Conservation (phyloP, 2,113 vertebrate genomes). For the Anseranas semipalmata region DNA sequence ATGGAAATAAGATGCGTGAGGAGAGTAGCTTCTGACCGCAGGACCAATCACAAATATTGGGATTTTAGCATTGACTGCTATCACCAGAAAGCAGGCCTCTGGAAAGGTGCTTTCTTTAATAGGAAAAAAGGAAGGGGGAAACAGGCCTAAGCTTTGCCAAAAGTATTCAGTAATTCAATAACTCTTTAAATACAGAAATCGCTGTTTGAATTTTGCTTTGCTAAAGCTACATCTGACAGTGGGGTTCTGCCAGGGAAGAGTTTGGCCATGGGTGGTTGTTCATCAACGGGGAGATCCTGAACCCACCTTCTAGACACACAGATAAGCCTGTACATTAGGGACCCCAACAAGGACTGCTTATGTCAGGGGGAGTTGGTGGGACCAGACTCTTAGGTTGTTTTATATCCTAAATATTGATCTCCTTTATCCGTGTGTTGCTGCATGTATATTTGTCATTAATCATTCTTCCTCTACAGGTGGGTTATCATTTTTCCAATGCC, state of each 20-base stretch:
- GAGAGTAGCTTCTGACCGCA: background rate
- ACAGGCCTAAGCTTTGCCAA: background rate
- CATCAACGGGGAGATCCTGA: background rate
- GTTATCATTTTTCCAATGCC: constrained; percentile 50
- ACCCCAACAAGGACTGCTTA: background rate
- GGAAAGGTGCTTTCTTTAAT: background rate
- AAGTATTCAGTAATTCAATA: background rate
- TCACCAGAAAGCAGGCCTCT: background rate
- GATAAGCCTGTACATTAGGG: background rate
- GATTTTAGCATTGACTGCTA: background rate
- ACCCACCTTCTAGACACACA: background rate
- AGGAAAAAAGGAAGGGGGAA: background rate
- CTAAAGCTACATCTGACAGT: background rate
- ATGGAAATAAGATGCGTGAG: background rate
- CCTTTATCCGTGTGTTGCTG: background rate
- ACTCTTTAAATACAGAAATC: background rate
- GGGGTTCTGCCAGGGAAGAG: background rate
- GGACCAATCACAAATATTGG: background rate
- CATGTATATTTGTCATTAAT: constrained; percentile 41
- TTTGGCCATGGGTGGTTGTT: background rate
- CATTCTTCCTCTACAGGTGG: constrained; percentile 50
- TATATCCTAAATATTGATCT: constrained; percentile 40
- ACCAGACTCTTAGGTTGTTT: background rate
- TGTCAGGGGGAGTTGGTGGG: background rate
- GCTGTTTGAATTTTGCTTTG: background rate